These are phyloP conservation scores for Aphis gossypii DNA, from an alignment of 1,140 invertebrate species.

Conservation along the genomic window DNA sequence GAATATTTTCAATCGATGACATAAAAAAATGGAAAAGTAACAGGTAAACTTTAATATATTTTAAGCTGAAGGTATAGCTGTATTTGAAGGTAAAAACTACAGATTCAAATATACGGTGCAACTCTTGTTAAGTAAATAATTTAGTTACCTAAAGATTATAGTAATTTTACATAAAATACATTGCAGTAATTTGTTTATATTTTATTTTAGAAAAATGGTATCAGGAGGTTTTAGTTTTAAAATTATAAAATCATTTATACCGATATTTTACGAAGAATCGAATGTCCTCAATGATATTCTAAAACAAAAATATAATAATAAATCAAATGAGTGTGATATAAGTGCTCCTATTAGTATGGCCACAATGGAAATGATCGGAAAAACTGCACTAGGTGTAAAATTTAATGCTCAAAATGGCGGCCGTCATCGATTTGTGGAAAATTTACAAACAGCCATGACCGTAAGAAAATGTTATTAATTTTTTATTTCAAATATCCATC, in stretches of 20 bases:
- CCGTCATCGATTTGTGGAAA: slow-evolving; percentile 38
- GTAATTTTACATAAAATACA: background rate
- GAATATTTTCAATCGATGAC: slow-evolving; percentile 51
- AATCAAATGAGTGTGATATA: slow-evolving; percentile 26
- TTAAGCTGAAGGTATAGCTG: background rate
- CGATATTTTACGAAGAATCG: slow-evolving; percentile 51
- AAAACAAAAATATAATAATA: background rate
- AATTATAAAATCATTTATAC: slow-evolving; percentile 49
- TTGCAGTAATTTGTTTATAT: background rate
- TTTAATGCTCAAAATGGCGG: slow-evolving; percentile 38
- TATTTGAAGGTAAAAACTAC: background rate
- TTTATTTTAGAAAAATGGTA: slow-evolving; percentile 51
- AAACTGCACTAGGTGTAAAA: slow-evolving; percentile 37
- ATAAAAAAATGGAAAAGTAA: slow-evolving; percentile 53
- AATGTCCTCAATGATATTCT: background rate
- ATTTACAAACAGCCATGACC: slow-evolving; percentile 33
- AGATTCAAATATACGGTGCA: background rate
- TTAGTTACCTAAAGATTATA: background rate
- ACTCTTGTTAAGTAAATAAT: background rate
- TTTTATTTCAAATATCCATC: background rate
- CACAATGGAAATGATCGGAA: slow-evolving; percentile 54
- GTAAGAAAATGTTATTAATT: background rate
- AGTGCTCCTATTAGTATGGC: slow-evolving; percentile 42
- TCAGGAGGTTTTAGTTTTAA: slow-evolving; percentile 21
- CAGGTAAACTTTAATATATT: background rate